Evolutionary conservation across 1,140 invertebrate genomes (phyloP), one percentile per base, ranked within the genome.

Genomic region (Drosophila hydei): DNA sequence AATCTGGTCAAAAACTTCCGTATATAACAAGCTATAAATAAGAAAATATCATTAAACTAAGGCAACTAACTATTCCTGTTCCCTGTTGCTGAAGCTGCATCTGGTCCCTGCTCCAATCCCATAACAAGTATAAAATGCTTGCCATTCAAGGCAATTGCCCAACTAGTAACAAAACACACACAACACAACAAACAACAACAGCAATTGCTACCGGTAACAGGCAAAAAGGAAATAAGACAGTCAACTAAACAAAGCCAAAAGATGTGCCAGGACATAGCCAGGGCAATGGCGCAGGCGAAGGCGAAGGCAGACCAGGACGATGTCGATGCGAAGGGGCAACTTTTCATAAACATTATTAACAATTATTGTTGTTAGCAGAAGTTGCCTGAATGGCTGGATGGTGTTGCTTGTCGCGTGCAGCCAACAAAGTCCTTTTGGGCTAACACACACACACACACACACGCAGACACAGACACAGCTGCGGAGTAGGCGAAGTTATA

Each of bases 301-400:
- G 77, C 81, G 43, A 65, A 40, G 52, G 45, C 21, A 30, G 48
- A 1, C 7, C 48, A 42, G 55, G 47, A 52, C 19, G 40, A 64
- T 16, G 56, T 18, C 45, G 64, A 70, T 64, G 73, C 40, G 61
- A 58, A 51, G 60, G 75, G 52, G 67, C 63, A 87, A 87, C 81
- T 88, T 87, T 87, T 88, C 81, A 87, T 87, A 87, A 87, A 81
- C 81, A 87, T 87, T 87, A 87, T 87, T 87, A 87, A 83, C 83
- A 87, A 87, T 87, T 87, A 87, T 87, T 87, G 83, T 87, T 87
- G 83, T 87, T 87, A 88, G 81, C 83, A 69, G 75, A 88, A 81
- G 81, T 87, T 87, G 74, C 33, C 58, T 76, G 63, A 73, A 72
- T 76, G 47, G 70, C 50, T 55, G 45, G 70, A 45, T 67, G 71